phyloP scores from a whole-genome alignment of 37 sponge, comb jelly and placozoan genomes.

The Ianthella basta region DNA sequence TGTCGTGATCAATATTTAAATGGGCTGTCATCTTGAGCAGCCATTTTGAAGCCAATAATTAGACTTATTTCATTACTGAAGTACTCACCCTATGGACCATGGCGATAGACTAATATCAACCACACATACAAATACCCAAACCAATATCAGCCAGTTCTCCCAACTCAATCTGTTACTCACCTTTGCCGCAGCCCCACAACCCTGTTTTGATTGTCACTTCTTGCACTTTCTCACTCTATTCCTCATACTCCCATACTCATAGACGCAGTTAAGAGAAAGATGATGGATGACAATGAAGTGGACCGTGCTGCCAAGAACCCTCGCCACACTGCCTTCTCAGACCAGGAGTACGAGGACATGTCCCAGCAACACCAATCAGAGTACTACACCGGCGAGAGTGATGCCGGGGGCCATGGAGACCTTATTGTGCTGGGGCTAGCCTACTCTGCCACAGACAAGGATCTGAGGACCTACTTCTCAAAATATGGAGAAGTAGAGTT shows the following conservation, averaged over 20 bases:
- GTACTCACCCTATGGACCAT: too few species aligned
- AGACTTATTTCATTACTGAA: too few species aligned
- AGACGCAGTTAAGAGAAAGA: conserved; percentile 60
- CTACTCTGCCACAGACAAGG: conserved; percentile 62
- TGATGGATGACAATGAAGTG: conserved; percentile 49
- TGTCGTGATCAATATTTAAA: too few species aligned
- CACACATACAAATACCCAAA: too few species aligned
- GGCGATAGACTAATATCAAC: too few species aligned
- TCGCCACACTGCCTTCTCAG: conserved; percentile 38
- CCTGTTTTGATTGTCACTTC: too few species aligned
- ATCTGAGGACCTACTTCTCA: conserved; percentile 72
- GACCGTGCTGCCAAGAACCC: conserved; percentile 82
- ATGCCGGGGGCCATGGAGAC: conserved; percentile 32
- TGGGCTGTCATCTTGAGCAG: too few species aligned
- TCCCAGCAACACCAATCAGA: conserved; percentile 16
- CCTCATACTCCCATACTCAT: too few species aligned
- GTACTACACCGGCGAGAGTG: conserved; percentile 26
- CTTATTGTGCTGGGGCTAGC: conserved; percentile 77
- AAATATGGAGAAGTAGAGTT: conserved; percentile 79
- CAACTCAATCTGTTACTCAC: neutral
- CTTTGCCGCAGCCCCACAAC: too few species aligned
- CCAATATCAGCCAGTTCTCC: neutral
- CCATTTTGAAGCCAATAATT: too few species aligned
- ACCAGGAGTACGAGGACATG: neutral
- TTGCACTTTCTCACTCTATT: too few species aligned